phyloP scores from a whole-genome alignment of 2,113 vertebrate species.

The Hepsetus odoe region DNA sequence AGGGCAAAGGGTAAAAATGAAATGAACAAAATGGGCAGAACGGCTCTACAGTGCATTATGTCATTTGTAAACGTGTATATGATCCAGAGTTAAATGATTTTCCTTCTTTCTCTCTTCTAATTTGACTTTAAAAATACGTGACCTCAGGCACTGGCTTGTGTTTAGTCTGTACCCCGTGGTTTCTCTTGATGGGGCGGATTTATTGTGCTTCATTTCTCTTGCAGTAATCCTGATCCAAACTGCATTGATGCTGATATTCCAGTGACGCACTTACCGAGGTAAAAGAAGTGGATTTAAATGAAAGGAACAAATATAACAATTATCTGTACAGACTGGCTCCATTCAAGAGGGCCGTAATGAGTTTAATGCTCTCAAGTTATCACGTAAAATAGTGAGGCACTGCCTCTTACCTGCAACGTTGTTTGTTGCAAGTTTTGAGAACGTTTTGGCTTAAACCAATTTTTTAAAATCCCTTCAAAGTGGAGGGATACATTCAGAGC shows the following conservation, averaged over 20 bases:
- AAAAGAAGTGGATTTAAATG: no score
- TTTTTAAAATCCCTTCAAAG: neutral
- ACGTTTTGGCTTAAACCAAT: neutral
- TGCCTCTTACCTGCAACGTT: neutral
- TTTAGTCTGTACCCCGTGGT: no score
- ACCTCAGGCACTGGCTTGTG: no score
- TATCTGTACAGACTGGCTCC: no score
- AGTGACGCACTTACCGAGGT: constrained; percentile 89
- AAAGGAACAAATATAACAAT: no score
- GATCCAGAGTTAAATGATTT: neutral
- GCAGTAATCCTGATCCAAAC: constrained; percentile 83
- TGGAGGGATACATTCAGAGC: neutral
- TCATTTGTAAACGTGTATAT: neutral
- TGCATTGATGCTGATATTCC: constrained; percentile 83
- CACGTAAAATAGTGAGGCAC: no score
- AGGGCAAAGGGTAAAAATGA: constrained; percentile 92
- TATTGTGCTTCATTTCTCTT: constrained; percentile 22
- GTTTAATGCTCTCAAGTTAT: no score
- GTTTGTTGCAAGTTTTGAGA: neutral
- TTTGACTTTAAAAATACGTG: no score
- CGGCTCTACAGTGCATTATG: neutral
- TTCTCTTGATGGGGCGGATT: no score
- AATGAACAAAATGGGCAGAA: neutral
- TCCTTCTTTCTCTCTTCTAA: no score
- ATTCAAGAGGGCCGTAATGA: no score